These are phyloP conservation scores for Bedellia somnulentella DNA, from an alignment of 2,888 invertebrate genomes.

Conservation along the genomic window DNA sequence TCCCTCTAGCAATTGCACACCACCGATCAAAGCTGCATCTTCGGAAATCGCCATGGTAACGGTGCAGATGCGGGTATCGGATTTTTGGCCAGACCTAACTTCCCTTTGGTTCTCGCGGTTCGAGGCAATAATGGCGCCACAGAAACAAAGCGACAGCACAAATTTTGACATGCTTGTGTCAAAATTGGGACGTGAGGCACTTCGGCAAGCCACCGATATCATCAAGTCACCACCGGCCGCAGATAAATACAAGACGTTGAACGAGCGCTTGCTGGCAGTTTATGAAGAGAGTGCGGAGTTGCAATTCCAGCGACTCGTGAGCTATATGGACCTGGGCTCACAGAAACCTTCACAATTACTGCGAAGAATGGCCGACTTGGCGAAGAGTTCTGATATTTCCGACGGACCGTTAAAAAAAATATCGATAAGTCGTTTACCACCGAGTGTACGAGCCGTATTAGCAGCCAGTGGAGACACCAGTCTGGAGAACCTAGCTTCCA, in stretches of 20 bases:
- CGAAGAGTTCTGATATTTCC: not conserved
- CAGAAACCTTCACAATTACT: conserved; percentile 5
- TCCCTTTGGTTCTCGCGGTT: conserved; percentile 3
- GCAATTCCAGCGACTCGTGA: conserved; percentile 3
- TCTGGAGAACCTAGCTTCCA: conserved; percentile 2
- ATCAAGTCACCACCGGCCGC: conserved; percentile 1
- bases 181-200: conserved; percentile 1
- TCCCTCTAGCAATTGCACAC: not conserved
- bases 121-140: conserved; percentile 1
- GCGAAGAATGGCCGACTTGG: conserved; percentile 3
- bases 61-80: no score
- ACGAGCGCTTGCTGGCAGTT: not conserved
- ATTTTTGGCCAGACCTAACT: conserved; percentile 2
- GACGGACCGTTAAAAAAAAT: conserved; percentile 1
- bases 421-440: conserved; percentile 3
- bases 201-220: conserved; percentile 4
- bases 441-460: conserved; percentile 4
- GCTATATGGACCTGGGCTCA: conserved; percentile 4
- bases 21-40: no score
- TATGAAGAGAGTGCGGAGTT: conserved; percentile 2
- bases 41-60: no score
- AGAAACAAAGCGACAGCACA: conserved; percentile 3
- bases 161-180: conserved; percentile 1
- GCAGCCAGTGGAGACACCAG: not conserved
- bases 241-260: conserved; percentile 3